phyloP scores from a whole-genome alignment of 2,113 vertebrate genomes.

The Clinocottus analis region DNA sequence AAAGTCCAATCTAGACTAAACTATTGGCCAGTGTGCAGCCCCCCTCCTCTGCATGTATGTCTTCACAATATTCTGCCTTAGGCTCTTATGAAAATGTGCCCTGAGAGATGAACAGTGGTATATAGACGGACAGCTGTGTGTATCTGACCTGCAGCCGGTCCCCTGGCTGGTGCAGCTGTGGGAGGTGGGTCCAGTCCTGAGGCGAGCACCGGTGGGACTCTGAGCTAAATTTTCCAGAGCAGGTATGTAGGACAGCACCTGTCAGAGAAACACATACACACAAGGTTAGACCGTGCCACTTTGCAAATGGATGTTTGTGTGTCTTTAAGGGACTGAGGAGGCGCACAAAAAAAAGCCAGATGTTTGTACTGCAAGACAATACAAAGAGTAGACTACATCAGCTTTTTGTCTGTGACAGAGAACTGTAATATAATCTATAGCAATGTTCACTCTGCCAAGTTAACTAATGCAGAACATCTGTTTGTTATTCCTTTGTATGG shows the following conservation, averaged over 20 bases:
- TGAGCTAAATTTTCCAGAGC: constrained; percentile 83
- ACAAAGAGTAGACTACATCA: constrained; percentile 12
- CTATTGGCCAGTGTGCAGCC: not conserved
- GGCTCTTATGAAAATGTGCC: constrained; percentile 22
- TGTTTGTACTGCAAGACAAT: constrained; percentile 44
- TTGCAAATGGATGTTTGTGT: constrained; percentile 20
- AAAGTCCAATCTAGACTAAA: constrained; percentile 15
- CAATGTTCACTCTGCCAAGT: constrained; percentile 22
- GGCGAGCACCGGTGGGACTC: constrained; percentile 57
- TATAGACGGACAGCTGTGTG: constrained; percentile 50
- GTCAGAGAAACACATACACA: constrained; percentile 70
- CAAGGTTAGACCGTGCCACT: constrained; percentile 28
- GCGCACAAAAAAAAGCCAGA: constrained; percentile 54
- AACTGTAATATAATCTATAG: constrained; percentile 15
- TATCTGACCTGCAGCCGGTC: constrained; percentile 87
- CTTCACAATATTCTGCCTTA: constrained; percentile 19
- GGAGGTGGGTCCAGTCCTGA: constrained; percentile 79
- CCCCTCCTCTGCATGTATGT: constrained; percentile 10
- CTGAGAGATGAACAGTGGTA: constrained; percentile 11
- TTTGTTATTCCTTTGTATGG: constrained; percentile 5
- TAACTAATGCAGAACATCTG: constrained; percentile 39
- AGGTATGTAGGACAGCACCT: constrained; percentile 90
- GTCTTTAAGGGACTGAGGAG: constrained; percentile 35
- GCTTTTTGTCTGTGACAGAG: constrained; percentile 5
- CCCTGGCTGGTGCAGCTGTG: constrained; percentile 83